Evolutionary conservation across 2,888 invertebrate species (phyloP).

Genomic region (Ellobium chinense): DNA sequence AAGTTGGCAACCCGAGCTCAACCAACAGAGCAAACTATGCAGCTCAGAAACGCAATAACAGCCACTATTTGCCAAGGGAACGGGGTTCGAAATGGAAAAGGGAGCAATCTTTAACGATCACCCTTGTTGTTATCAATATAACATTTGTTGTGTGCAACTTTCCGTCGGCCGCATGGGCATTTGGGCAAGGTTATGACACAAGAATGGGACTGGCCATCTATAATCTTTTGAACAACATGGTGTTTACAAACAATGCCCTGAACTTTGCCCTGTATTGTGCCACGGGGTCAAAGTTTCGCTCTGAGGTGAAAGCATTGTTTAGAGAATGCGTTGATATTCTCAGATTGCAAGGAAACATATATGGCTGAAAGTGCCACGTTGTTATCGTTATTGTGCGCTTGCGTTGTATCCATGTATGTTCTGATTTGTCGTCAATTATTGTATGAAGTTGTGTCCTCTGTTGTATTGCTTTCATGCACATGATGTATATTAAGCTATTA

Average conservation of each 20-base stretch:
- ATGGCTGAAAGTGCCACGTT: no score
- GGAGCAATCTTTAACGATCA: background rate
- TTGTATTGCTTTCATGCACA: no score
- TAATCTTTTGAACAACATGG: background rate
- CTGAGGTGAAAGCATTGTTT: background rate
- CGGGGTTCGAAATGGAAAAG: background rate
- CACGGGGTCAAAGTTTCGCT: background rate
- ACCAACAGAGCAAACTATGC: background rate
- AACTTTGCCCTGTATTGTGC: background rate
- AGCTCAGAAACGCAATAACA: background rate
- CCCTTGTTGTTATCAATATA: background rate
- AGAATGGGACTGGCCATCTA: background rate
- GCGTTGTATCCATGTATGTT: no score
- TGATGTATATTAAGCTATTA: no score
- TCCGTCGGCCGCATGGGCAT: background rate
- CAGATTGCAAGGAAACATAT: no score
- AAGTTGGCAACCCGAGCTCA: background rate
- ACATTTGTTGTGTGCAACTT: background rate
- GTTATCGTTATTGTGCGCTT: no score
- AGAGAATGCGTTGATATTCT: no score
- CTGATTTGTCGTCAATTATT: no score
- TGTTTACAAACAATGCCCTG: background rate
- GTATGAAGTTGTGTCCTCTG: no score
- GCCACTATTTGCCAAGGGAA: no score
- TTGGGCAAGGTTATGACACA: background rate